Evolutionary conservation across 1,140 invertebrate genomes (phyloP).

Genomic region (Anoplolepis gracilipes): DNA sequence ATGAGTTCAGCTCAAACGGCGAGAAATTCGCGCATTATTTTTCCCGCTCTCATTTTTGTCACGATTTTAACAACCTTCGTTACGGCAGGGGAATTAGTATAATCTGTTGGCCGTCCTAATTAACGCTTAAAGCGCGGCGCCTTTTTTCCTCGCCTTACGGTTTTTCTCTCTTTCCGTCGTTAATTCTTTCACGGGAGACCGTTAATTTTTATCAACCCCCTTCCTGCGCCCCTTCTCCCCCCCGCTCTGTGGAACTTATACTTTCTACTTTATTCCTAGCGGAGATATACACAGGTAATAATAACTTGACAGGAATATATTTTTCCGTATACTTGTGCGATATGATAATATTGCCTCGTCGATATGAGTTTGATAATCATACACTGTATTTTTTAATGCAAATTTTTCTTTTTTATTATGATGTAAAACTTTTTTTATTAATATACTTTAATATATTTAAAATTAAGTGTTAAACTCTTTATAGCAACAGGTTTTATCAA

Average conservation of each 20-base stretch:
- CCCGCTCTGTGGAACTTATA: conserved; percentile 47
- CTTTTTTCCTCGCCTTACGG: conserved; percentile 61
- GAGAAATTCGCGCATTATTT: conserved; percentile 68
- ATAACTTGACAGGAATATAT: conserved; percentile 36
- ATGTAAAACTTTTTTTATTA: not conserved
- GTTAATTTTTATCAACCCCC: conserved; percentile 59
- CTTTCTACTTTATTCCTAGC: conserved; percentile 38
- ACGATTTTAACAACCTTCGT: conserved; percentile 67
- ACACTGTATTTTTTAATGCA: not conserved
- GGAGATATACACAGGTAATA: conserved; percentile 47
- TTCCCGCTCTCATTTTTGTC: conserved; percentile 47
- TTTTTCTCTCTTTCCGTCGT: conserved; percentile 56
- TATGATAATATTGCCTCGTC: not conserved
- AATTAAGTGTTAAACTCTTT: not conserved
- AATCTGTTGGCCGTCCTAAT: conserved; percentile 65
- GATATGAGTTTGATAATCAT: conserved; percentile 15
- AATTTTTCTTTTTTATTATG: not conserved
- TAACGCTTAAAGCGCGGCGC: conserved; percentile 62
- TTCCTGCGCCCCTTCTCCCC: too few species aligned
- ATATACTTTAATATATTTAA: not conserved
- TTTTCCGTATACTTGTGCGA: not conserved
- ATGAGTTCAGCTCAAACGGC: conserved; percentile 18
- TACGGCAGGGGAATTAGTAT: conserved; percentile 66
- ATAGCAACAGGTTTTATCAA: not conserved
- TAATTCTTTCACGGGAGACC: conserved; percentile 56